Percentiles rank a stretch among this genome's conserved stretches.
phyloP scores from a whole-genome alignment of 2,113 vertebrate species.

The Tauraco erythrolophus region DNA sequence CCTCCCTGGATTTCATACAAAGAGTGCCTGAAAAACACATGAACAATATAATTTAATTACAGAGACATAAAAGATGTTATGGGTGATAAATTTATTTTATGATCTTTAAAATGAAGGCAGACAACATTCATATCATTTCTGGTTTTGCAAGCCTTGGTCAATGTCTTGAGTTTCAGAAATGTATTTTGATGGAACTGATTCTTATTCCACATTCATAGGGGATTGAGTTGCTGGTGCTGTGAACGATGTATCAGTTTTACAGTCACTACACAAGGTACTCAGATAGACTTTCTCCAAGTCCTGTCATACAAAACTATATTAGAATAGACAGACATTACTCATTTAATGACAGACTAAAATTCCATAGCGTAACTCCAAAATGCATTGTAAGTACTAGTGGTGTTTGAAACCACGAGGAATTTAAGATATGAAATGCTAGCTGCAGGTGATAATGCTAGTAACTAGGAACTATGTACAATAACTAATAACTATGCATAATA shows the following conservation, averaged over 20 bases:
- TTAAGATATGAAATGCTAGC: not conserved
- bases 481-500: not conserved
- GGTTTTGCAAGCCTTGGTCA: not conserved
- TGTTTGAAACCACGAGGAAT: not conserved
- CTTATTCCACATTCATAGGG: not conserved
- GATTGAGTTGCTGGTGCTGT: not conserved
- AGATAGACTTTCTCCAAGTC: not conserved
- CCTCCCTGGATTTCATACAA: not conserved
- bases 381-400: not conserved
- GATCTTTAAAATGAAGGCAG: constrained; percentile 16
- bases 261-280: not conserved
- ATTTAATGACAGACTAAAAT: constrained; percentile 3
- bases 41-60: not conserved
- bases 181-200: not conserved
- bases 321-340: not conserved
- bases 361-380: not conserved
- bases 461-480: not conserved
- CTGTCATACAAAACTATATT: not conserved
- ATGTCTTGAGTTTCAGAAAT: not conserved
- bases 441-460: not conserved
- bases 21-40: not conserved
- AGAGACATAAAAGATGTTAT: not conserved
- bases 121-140: not conserved
- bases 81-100: not conserved
- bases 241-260: not conserved